Base-by-base conservation (phyloP, 2,888 invertebrate species). In the Cybosia mesomella region DNA sequence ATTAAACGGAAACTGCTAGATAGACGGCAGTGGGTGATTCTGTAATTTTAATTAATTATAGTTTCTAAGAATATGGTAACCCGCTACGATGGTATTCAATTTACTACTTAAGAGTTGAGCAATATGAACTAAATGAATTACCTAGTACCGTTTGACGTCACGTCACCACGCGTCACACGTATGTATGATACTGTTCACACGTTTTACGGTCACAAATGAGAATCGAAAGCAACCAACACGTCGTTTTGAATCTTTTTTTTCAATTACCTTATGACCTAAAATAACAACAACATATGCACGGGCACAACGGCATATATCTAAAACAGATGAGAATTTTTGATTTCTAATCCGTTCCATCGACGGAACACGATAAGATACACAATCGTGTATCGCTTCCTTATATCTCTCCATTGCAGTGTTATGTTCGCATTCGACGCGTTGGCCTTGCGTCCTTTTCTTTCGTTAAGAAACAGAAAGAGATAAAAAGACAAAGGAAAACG, bases 401-500 rank as follows among this genome's bases (percentile, higher is more conserved):
- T 79, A 71, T 77, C 72, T 74, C 68, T 53, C 65, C 71, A 68
- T 72, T 73, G 71, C 68, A 69, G 72, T 70, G 67, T 67, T 72
- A 66, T 74, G 68, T 71, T 64, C 69, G 70, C 70, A 74, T 68
- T 68, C 70, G 13, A 66, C 73, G 68, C 74, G 65, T 71, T 74
- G 72, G 66, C 68, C 62, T 22, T 70, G 65, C 68, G 67, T 82
- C 81, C 80, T 78, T 76, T 76, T 63, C 81, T 32, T 69, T 63
- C 59, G 34, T 53, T 71, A 73, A 71, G 74, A 67, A 77, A 71
- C 67, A 76, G 82, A 81, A 82, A 81, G 81, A 81, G 81, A 81
- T 73, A 76, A 75, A 67, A 76, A 68, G 74, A 82, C 76, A 80
- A 81, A 81, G 78, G 80, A 82, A 81, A 81, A 82, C 78, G 82